Evolutionary conservation across 2,888 invertebrate genomes (phyloP), one percentile per base, ranked within the genome.

Genomic region (Spisula solida): DNA sequence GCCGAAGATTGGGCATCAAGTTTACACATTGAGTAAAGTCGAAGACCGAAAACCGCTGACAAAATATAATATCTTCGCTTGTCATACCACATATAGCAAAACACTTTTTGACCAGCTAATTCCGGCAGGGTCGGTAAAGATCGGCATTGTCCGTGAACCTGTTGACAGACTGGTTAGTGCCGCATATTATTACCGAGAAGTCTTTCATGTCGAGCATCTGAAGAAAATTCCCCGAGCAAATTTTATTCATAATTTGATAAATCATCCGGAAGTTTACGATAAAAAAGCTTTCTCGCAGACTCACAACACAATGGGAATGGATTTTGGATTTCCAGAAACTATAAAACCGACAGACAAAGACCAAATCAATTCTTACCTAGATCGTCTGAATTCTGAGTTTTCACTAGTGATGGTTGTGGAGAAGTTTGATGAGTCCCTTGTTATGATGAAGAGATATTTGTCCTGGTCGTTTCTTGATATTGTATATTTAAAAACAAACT

Each of bases 111-210:
- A 84, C 29, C 16, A n/a, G n/a, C n/a, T n/a, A n/a, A n/a, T n/a
- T n/a, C n/a, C n/a, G n/a, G n/a, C n/a, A n/a, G n/a, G n/a, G n/a
- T n/a, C n/a, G n/a, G n/a, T n/a, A n/a, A n/a, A n/a, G n/a, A n/a
- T n/a, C n/a, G n/a, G n/a, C n/a, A 92, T 92, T 48, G 81, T 92
- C 25, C 85, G 91, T 20, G 90, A 91, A 31, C 92, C 92, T 16
- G 85, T 91, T 5, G 88, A 88, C 48, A 82, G 91, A 20, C 88
- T 92, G 82, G 79, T 90, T 1, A 88, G 88, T 4, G 88, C 88
- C 0, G 83, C 89, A 14, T 82, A 85, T 55, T 90, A 91, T 56
- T 86, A 83, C 56, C 34, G 89, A 10, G 84, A 86, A 81, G 82
- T 88, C 6, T 85, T 55, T 29, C 34, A 48, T 51, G 51, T 51